A percentile compares a stretch with the other conserved stretches of the same genome.
phyloP scores from a whole-genome alignment of 2,888 invertebrate species.

The Pecten maximus region DNA sequence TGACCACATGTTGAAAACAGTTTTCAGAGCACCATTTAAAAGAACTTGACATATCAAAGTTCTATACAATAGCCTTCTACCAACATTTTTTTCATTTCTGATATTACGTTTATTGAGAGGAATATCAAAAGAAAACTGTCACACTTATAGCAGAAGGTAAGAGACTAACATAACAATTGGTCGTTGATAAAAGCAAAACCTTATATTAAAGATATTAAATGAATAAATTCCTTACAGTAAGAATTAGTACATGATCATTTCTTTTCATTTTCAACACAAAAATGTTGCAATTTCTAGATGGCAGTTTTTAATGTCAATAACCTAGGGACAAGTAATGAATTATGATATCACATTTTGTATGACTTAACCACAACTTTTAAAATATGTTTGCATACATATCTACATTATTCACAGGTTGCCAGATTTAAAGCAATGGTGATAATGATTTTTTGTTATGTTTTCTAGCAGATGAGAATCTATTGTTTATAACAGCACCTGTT shows the following conservation, averaged over 20 bases:
- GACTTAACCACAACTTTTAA: not conserved
- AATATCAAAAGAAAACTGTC: not conserved
- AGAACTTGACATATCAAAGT: constrained; percentile 6
- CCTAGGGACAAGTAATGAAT: not conserved
- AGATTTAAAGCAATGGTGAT: not conserved
- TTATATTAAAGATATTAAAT: not conserved
- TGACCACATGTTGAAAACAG: not conserved
- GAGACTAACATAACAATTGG: not conserved
- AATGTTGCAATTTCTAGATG: not conserved
- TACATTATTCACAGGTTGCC: not conserved
- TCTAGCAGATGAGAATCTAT: not conserved
- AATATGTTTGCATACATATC: not conserved
- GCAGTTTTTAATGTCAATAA: not conserved
- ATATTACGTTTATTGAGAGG: not conserved
- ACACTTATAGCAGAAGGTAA: not conserved
- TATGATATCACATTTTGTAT: not conserved
- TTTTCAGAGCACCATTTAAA: not conserved
- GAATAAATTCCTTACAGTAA: not conserved
- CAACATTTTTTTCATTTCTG: not conserved
- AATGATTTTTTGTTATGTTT: not conserved
- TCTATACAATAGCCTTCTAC: not conserved
- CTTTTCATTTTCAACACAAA: not conserved
- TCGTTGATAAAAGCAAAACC: not conserved
- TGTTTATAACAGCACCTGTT: not conserved
- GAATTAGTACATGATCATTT: not conserved